Evolutionary conservation across 2,888 invertebrate species (phyloP), one percentile per base, ranked within the genome.

Genomic region (Cantharis flavilabris): DNA sequence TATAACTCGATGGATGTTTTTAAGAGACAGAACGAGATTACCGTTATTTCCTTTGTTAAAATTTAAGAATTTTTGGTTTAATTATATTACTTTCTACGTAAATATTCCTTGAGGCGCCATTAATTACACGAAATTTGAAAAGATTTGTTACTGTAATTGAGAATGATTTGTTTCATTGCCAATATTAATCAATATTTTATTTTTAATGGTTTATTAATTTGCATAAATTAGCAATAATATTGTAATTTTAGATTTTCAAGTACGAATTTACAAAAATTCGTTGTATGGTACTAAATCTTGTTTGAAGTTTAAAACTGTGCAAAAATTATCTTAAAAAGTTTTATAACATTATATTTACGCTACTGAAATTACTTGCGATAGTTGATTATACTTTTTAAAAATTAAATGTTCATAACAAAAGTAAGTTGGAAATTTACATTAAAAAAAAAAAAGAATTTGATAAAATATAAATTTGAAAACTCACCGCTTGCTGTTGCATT

Each of bases 401-500:
- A 49, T 49, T 49, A 49, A 49, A 49, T 49, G n/a, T 49, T 49
- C 49, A 49, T 49, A 49, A 49, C 49, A 49, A n/a, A n/a, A 49
- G 49, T 49, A 49, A 49, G 49, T 49, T 7, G 49, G n/a, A 49
- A n/a, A n/a, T 49, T 49, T n/a, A 49, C n/a, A 49, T n/a, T 26
- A 9, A 26, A 49, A 49, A 9, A 26, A 49, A 49, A 49, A 49
- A 49, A 3, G 3, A 4, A 13, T 49, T 49, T 49, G n/a, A n/a
- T 49, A n/a, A 49, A 49, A n/a, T 49, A n/a, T 49, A 49, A 49
- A 49, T 49, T 49, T 49, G 26, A 80, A 76, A 77, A 86, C 86
- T 91, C 82, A 93, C 93, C 90, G 92, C 92, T 89, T 93, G 93
- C 83, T 93, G 93, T 88, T 94, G 93, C 84, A 94, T 87, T 69